Evolutionary conservation across 2,888 invertebrate genomes (phyloP).

Genomic region (Galeruca laticollis): DNA sequence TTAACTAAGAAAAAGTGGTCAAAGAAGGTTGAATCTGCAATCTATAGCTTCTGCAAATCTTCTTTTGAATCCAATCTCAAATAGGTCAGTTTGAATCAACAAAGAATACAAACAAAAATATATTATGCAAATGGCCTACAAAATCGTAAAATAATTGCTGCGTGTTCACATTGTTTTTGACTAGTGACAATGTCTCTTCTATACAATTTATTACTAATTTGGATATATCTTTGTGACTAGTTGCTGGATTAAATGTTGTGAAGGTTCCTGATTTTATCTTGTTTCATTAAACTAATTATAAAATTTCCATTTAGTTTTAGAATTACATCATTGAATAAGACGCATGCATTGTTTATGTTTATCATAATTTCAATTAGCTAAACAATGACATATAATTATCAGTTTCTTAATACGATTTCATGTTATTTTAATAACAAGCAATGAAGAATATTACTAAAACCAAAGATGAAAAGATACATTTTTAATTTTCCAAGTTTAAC

Average conservation of each 20-base stretch:
- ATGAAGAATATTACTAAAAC: too few relatives aligned
- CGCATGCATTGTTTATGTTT: slow-evolving; percentile 14
- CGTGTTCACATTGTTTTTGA: not conserved
- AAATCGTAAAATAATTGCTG: too few relatives aligned
- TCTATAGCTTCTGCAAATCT: too few relatives aligned
- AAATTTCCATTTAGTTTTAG: slow-evolving; percentile 19
- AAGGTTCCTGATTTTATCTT: slow-evolving; percentile 10
- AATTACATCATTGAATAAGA: slow-evolving; percentile 21
- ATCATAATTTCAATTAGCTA: not conserved
- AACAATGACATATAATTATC: not conserved
- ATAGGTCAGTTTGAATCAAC: too few relatives aligned
- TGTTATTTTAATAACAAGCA: not conserved
- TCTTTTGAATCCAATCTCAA: too few relatives aligned
- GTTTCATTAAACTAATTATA: slow-evolving; percentile 29
- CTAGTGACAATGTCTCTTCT: not conserved
- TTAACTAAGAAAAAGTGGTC: too few relatives aligned
- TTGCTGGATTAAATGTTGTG: slow-evolving; percentile 4
- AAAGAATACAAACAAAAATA: too few relatives aligned
- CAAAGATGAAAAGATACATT: too few relatives aligned
- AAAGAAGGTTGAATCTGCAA: too few relatives aligned
- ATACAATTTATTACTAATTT: slow-evolving; percentile 7
- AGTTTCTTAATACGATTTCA: not conserved
- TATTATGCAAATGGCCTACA: too few relatives aligned
- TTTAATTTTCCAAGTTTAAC: too few relatives aligned
- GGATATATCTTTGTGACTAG: slow-evolving; percentile 15